Percentiles rank a stretch among this genome's conserved stretches.
Conservation (phyloP, 2,797 vertebrate genomes). For the Mormyrops attenuatus region DNA sequence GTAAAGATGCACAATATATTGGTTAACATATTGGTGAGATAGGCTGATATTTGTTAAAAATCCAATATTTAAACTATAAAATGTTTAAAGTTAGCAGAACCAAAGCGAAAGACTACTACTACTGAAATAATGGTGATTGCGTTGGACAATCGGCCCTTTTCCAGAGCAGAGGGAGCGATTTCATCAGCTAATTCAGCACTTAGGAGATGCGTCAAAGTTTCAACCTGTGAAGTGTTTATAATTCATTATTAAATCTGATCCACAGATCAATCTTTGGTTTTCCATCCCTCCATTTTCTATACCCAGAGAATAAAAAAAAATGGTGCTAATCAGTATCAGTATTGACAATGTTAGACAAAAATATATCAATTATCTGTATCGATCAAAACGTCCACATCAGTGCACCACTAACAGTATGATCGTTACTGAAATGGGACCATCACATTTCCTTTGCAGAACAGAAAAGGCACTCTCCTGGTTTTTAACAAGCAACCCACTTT, state of each 20-base stretch:
- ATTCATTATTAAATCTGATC: not conserved
- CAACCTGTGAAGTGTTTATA: not conserved
- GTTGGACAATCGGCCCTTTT: not conserved
- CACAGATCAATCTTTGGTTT: not conserved
- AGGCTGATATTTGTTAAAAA: not conserved
- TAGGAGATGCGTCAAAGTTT: not conserved
- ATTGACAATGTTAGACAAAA: not conserved
- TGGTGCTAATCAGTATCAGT: not conserved
- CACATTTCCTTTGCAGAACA: not conserved
- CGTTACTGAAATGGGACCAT: not conserved
- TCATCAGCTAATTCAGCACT: not conserved
- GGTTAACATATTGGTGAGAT: not conserved
- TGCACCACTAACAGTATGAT: not conserved
- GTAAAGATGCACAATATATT: not conserved
- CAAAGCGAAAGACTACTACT: not conserved
- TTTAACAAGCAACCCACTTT: not conserved
- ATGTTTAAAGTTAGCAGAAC: not conserved
- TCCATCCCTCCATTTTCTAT: not conserved
- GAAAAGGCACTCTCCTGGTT: not conserved
- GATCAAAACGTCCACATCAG: not conserved
- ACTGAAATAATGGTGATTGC: not conserved
- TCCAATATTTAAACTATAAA: not conserved
- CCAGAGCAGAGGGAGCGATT: not conserved
- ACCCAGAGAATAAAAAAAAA: not conserved
- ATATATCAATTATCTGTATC: not conserved